Evolutionary conservation across 2,113 vertebrate species (phyloP).

Genomic region (Athene cunicularia): DNA sequence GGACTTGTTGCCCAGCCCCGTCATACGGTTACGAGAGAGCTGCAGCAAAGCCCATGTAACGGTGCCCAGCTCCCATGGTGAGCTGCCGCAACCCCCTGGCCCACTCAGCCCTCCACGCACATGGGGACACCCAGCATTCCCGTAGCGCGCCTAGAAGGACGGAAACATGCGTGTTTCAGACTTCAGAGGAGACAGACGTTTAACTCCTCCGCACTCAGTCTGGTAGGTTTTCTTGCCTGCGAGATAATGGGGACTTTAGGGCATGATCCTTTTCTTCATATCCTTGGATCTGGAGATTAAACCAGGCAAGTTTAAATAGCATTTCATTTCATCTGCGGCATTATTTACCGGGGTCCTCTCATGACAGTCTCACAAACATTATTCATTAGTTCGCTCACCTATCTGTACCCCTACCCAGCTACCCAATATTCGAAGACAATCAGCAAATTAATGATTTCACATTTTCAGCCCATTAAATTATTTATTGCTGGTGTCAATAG

Average conservation of each 20-base stretch:
- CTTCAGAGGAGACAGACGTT: neutral
- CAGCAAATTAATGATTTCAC: conserved; percentile 70
- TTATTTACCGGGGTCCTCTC: neutral
- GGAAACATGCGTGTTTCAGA: accelerated
- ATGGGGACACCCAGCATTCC: accelerated
- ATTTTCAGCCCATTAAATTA: conserved; percentile 73
- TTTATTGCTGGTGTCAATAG: conserved; percentile 77
- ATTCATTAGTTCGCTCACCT: neutral
- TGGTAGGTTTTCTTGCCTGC: neutral
- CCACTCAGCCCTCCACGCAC: neutral
- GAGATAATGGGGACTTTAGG: neutral
- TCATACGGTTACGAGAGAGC: accelerated
- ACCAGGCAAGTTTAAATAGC: neutral
- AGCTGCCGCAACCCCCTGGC: accelerated
- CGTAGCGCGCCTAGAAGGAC: neutral
- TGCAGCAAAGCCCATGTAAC: neutral
- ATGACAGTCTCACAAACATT: neutral
- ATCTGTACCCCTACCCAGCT: neutral
- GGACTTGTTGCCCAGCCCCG: neutral
- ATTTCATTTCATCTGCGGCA: neutral
- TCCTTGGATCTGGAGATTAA: neutral
- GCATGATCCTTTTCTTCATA: neutral
- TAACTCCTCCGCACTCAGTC: neutral
- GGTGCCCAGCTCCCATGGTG: accelerated
- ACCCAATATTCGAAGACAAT: conserved; percentile 54